A percentile compares a stretch with the other conserved stretches of the same genome.
Conservation (phyloP, 2,888 invertebrate species). For the Polymixis flavicincta region DNA sequence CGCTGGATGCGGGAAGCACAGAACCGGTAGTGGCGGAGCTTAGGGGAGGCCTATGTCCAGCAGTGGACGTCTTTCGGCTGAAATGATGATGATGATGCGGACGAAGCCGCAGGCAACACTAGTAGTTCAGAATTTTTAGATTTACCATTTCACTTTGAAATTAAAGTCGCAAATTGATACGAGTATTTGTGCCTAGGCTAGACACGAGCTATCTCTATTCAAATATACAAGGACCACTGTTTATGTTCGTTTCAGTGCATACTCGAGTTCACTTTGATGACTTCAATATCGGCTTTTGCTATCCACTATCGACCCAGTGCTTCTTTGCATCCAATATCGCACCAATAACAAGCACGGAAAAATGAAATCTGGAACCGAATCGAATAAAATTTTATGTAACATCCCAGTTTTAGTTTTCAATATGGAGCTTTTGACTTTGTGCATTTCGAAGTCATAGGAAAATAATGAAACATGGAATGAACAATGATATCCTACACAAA, state of each 20-base stretch:
- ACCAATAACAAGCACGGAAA: constrained; percentile 42
- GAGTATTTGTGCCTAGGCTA: not conserved
- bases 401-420: constrained; percentile 24
- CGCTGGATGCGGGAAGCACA: too few relatives aligned
- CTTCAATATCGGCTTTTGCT: constrained; percentile 34
- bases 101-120: too few relatives aligned
- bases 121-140: too few relatives aligned
- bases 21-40: too few relatives aligned
- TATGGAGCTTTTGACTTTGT: constrained; percentile 12
- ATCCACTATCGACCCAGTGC: not conserved
- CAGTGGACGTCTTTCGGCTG: too few relatives aligned
- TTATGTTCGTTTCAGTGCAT: constrained; percentile 1
- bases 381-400: constrained; percentile 45
- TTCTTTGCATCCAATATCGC: constrained; percentile 47
- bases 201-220: not conserved
- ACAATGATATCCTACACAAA: not conserved
- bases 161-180: not conserved
- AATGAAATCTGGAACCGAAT: constrained; percentile 42
- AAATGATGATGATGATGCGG: too few relatives aligned
- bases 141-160: not conserved
- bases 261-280: constrained; percentile 22
- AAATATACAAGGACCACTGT: not conserved
- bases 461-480: constrained; percentile 1
- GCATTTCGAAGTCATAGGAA: constrained; percentile 14
- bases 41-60: too few relatives aligned